Conservation (phyloP, 2,113 vertebrate species). For the Clarias batrachus region DNA sequence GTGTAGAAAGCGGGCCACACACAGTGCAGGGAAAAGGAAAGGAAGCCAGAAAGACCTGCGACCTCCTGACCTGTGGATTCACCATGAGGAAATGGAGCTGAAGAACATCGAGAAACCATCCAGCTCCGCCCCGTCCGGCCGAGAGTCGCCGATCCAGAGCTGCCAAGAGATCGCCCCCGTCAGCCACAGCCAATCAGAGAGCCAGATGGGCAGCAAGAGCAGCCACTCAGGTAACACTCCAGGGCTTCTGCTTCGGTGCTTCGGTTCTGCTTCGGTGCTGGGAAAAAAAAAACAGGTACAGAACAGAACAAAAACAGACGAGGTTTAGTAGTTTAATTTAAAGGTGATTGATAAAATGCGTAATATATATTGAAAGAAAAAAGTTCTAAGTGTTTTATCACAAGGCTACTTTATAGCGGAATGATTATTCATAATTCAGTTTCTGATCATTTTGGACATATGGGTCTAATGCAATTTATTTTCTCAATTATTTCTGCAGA, state of each 20-base stretch:
- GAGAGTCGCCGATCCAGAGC: constrained; percentile 80
- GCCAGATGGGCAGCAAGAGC: constrained; percentile 88
- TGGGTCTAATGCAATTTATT: no score
- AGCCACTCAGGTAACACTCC: constrained; percentile 81
- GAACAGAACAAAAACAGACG: background rate
- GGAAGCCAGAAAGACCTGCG: constrained; percentile 92
- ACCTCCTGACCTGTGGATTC: constrained; percentile 94
- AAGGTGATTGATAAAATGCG: background rate
- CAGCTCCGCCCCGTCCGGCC: constrained; percentile 74
- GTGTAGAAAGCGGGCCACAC: constrained; percentile 83
- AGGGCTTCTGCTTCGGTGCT: background rate
- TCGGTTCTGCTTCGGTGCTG: background rate
- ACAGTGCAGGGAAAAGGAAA: constrained; percentile 84
- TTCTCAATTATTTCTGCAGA: no score
- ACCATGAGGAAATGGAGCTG: constrained; percentile 97
- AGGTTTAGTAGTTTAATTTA: no score
- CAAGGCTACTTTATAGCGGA: background rate
- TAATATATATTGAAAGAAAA: background rate
- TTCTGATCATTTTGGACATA: no score
- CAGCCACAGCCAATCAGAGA: constrained; percentile 90
- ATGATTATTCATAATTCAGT: no score
- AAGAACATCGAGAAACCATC: constrained; percentile 91
- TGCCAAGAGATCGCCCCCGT: constrained; percentile 87
- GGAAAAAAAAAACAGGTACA: background rate
- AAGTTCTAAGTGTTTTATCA: no score